Base-by-base conservation (phyloP, 2,797 vertebrate species). In the Enteromius thamalakanensis region DNA sequence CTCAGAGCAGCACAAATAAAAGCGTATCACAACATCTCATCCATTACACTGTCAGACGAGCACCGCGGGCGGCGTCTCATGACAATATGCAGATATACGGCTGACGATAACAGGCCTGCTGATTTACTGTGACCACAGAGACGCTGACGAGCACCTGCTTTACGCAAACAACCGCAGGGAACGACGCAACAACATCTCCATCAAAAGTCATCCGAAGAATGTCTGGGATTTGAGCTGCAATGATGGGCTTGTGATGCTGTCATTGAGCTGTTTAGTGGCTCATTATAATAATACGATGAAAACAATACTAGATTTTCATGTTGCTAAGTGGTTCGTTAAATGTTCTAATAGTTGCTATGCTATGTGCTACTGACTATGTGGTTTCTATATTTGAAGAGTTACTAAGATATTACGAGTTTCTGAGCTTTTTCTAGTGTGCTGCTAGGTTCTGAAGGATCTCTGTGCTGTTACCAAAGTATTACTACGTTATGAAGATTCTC, bases 1-100 rank as follows among this genome's bases (percentile, higher is more conserved):
- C 82, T 83, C 45, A 81, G 83, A 81, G 83, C n/a, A 29, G 26
- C 84, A 69, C 85, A 87, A 87, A 90, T 88, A 84, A 88, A 84
- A 86, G 77, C 58, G 64, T 76, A 87, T 88, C 85, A 86, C 68
- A 76, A 82, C 86, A 84, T 83, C 81, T 69, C 79, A 89, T 85
- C 85, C 83, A 88, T 88, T 85, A 85, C 6, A 1, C 86, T 86
- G 76, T 83, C 86, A 78, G 67, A 72, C 47, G 21, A 69, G 32
- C 19, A 58, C 68, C 45, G 79, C 65, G 8, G 23, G 76, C 45
- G 10, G 42, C 60, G 47, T 53, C 75, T 76, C 65, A 19, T 80
- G n/a, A 86, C 74, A 82, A 78, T 58, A 85, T 84, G 79, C 77
- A 89, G 81, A 87, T 81, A 84, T 82, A 85, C 17, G 21, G 79